Conservation (phyloP, 2,113 vertebrate species). For the Sialia sialis region DNA sequence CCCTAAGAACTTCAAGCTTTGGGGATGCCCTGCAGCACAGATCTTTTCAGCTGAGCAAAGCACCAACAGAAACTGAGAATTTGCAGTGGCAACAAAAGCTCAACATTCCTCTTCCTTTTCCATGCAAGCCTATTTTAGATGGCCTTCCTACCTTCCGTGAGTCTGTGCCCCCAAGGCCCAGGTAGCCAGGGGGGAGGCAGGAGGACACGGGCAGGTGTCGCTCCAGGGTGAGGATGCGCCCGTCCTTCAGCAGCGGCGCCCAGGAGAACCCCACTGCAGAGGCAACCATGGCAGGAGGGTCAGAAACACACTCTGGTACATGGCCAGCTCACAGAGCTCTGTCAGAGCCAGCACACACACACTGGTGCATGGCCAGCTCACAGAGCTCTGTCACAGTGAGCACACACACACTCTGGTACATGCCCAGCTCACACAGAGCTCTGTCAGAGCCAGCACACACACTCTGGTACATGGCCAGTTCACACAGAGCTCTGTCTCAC, state of each 20-base stretch:
- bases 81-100: background rate
- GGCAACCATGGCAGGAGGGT: background rate
- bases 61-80: background rate
- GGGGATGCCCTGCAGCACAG: background rate
- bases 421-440: too few species aligned
- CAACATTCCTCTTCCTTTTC: background rate
- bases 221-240: slow-evolving; percentile 86
- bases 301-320: accelerated
- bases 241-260: slow-evolving; percentile 88
- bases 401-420: accelerated
- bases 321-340: background rate
- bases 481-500: background rate
- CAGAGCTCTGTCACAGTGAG: background rate
- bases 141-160: slow-evolving; percentile 78
- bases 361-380: accelerated
- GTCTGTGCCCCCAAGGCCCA: slow-evolving; percentile 77
- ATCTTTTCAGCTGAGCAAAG: background rate
- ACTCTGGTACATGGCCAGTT: too few species aligned
- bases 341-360: background rate
- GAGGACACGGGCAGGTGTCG: slow-evolving; percentile 87
- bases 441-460: too few species aligned
- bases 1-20: background rate
- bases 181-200: slow-evolving; percentile 85
- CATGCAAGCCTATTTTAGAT: background rate
- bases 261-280: slow-evolving; percentile 88